Evolutionary conservation across 2,888 invertebrate species (phyloP), one percentile per base, ranked within the genome.

Genomic region (Carpatolechia fugitivella): DNA sequence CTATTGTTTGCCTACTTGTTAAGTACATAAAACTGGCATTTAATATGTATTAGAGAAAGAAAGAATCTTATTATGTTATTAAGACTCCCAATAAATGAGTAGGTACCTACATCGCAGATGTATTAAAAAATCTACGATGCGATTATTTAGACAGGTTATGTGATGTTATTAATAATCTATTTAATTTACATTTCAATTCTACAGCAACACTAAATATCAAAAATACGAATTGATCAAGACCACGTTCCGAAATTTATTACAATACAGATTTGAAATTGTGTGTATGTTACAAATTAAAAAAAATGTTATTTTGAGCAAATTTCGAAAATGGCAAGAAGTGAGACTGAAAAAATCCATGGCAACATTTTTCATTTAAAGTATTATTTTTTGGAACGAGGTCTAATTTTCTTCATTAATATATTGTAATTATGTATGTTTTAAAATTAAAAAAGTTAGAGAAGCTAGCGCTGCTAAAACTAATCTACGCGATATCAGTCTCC

Each of bases 401-500:
- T 50, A 65, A 68, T 71, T 65, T 71, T 73, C 63, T 13, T 65
- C n/a, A n/a, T 64, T 62, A 66, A 69, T 74, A 72, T 65, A 70
- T 71, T 64, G 70, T 69, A 79, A 71, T 72, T 76, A 80, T 79
- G 78, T 71, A 79, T 83, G 81, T 83, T 80, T 76, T 75, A 73
- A 79, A 74, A 84, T 74, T 78, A 78, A 75, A 77, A 73, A 78
- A 80, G 78, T 82, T 76, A 84, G 82, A 85, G 86, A 90, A 87
- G 89, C 89, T 90, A 90, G 89, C 90, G 87, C 82, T 79, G 89
- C 89, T 90, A 90, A 88, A 89, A 87, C 89, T 89, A 88, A 86
- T 86, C 88, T 90, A 90, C 80, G 88, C 87, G 83, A 80, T 88
- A 88, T 90, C 90, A 90, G 90, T 90, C 90, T 90, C 90, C 88